Evolutionary conservation across 2,888 invertebrate genomes (phyloP).

Genomic region (Epirrhoe alternata): DNA sequence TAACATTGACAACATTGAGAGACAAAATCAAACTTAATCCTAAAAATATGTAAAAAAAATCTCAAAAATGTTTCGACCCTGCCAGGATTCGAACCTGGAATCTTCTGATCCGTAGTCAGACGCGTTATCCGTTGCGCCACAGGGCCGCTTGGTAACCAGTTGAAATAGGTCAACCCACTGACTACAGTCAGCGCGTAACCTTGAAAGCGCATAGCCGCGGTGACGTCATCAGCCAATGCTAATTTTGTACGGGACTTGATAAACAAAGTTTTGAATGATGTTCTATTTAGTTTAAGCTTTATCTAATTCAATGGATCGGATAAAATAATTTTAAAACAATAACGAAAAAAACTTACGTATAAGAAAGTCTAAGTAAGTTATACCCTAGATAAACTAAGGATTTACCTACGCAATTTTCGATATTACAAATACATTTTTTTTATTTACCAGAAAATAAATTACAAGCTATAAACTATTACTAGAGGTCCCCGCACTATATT

Average conservation of each 20-base stretch:
- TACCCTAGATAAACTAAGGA: too few relatives aligned
- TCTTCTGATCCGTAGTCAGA: slow-evolving; percentile 90
- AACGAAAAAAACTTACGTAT: too few relatives aligned
- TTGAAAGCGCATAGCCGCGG: slow-evolving; percentile 12
- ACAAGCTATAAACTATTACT: too few relatives aligned
- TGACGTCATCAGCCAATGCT: slow-evolving; percentile 29
- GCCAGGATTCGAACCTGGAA: slow-evolving; percentile 88
- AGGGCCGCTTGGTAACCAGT: slow-evolving; percentile 66
- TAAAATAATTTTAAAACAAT: neutral
- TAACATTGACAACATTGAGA: too few relatives aligned
- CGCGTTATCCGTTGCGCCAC: slow-evolving; percentile 89
- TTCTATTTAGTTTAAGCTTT: neutral
- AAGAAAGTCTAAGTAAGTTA: too few relatives aligned
- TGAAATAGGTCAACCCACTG: slow-evolving; percentile 27
- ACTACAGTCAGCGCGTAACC: slow-evolving; percentile 11
- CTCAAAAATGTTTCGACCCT: slow-evolving; percentile 71
- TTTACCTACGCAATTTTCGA: too few relatives aligned
- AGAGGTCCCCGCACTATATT: too few relatives aligned
- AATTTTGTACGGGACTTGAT: slow-evolving; percentile 8
- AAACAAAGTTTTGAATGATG: neutral
- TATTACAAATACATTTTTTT: too few relatives aligned
- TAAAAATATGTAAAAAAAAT: neutral
- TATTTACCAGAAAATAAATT: too few relatives aligned
- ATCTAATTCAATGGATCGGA: neutral
- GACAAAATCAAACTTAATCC: too few relatives aligned